phyloP scores from a whole-genome alignment of 2,888 invertebrate genomes.

The Trichacis sp. region DNA sequence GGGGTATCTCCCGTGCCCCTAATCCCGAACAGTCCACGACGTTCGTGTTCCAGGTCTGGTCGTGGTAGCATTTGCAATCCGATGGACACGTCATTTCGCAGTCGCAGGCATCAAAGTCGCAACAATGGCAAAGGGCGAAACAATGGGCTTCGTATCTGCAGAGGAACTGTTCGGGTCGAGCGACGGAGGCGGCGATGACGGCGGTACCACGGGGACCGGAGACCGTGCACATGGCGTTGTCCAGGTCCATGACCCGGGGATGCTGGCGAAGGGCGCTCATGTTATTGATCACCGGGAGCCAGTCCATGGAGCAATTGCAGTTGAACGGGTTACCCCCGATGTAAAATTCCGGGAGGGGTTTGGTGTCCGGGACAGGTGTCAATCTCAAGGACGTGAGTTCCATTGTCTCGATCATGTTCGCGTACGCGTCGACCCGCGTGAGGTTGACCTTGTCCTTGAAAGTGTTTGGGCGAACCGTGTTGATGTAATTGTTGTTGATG shows the following conservation, averaged over 20 bases:
- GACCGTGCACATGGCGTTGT: conserved; percentile 89
- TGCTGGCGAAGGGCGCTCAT: conserved; percentile 86
- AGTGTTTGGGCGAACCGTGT: conserved; percentile 84
- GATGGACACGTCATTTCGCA: conserved; percentile 97
- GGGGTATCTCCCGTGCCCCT: conserved; percentile 82
- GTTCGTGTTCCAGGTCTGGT: conserved; percentile 92
- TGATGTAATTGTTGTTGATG: conserved; percentile 90
- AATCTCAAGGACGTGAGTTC: conserved; percentile 85
- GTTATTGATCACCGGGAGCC: conserved; percentile 91
- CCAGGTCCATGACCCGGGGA: conserved; percentile 89
- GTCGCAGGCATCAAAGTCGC: conserved; percentile 95
- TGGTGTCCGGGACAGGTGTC: conserved; percentile 79
- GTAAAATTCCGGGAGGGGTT: conserved; percentile 87
- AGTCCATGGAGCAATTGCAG: conserved; percentile 96
- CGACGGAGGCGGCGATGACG: conserved; percentile 81
- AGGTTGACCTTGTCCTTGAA: conserved; percentile 88
- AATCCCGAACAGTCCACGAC: conserved; percentile 91
- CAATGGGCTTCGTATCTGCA: conserved; percentile 94
- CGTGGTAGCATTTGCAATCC: conserved; percentile 94
- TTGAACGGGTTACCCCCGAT: conserved; percentile 93
- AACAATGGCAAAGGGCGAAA: conserved; percentile 94
- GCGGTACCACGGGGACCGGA: conserved; percentile 85
- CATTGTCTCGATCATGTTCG: conserved; percentile 86
- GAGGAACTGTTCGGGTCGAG: conserved; percentile 86
- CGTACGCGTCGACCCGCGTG: conserved; percentile 90